phyloP scores from a whole-genome alignment of 2,797 vertebrate genomes.

The Harpagifer antarcticus region DNA sequence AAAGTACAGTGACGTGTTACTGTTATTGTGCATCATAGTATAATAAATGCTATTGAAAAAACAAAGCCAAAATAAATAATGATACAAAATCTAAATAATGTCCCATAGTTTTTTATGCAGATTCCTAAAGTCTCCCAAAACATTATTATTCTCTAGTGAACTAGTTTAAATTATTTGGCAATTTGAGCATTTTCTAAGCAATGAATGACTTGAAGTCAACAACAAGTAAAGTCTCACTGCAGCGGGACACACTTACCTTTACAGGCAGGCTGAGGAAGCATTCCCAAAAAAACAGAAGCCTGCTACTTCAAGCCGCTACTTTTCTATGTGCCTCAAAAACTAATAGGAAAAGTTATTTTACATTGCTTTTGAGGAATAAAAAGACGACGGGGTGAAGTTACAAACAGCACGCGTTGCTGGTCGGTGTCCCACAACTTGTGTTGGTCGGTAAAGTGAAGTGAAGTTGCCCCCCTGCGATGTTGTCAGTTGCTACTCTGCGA shows the following conservation, averaged over 20 bases:
- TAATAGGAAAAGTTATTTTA: conserved; percentile 19
- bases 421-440: not conserved
- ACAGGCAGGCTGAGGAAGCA: conserved; percentile 68
- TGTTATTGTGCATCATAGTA: not conserved
- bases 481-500: conserved; percentile 54
- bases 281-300: conserved; percentile 62
- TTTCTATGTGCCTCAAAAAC: conserved; percentile 43
- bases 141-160: not conserved
- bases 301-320: conserved; percentile 42
- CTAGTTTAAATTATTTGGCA: not conserved
- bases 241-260: conserved; percentile 70
- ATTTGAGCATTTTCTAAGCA: not conserved
- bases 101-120: not conserved
- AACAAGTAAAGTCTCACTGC: not conserved
- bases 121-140: not conserved
- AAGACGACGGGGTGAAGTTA: not conserved
- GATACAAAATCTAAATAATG: not conserved
- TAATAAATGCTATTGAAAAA: not conserved
- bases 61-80: not conserved
- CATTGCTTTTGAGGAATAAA: conserved; percentile 12
- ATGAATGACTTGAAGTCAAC: conserved; percentile 1
- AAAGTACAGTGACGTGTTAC: not conserved
- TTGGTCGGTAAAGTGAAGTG: conserved; percentile 14
- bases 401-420: not conserved
- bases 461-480: conserved; percentile 77